A percentile compares a stretch with the other conserved stretches of the same genome.
Conservation (phyloP, 2,797 vertebrate species). For the Parambassis ranga region DNA sequence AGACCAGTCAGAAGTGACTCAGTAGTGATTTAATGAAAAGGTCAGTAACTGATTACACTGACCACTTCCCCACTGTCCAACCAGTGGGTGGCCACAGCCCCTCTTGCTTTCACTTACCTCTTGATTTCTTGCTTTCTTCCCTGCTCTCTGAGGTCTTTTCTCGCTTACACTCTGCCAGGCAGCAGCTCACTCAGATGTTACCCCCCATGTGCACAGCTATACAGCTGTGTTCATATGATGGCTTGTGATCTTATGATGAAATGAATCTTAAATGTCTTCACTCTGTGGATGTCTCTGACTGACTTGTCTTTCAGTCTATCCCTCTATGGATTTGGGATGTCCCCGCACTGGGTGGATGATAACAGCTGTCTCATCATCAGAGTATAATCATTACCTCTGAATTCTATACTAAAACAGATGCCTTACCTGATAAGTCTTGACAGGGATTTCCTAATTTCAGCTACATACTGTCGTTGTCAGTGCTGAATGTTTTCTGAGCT, state of each 20-base stretch:
- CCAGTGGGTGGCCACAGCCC: constrained; percentile 26
- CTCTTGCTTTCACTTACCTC: constrained; percentile 21
- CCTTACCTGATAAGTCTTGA: constrained; percentile 36
- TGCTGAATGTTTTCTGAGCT: not conserved
- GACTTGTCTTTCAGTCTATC: not conserved
- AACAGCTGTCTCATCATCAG: constrained; percentile 63
- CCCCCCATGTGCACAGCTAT: constrained; percentile 32
- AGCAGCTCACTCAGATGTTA: constrained; percentile 40
- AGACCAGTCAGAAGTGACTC: constrained; percentile 17
- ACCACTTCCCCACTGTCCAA: constrained; percentile 23
- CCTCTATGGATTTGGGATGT: constrained; percentile 13
- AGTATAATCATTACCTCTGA: constrained; percentile 50
- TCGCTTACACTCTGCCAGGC: constrained; percentile 3
- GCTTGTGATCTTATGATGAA: constrained; percentile 67
- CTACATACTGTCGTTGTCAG: constrained; percentile 21
- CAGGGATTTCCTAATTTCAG: constrained; percentile 30
- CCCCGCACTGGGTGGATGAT: constrained; percentile 34
- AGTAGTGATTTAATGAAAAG: constrained; percentile 54
- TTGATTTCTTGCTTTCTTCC: constrained; percentile 20
- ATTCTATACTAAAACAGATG: constrained; percentile 55
- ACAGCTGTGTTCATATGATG: constrained; percentile 38
- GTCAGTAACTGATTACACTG: constrained; percentile 49
- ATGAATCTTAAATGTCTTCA: constrained; percentile 66
- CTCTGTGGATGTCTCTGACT: constrained; percentile 15
- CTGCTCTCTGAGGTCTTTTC: constrained; percentile 20